Evolutionary conservation across 2,797 vertebrate genomes (phyloP).

Genomic region (Mormyrops boulengeri): DNA sequence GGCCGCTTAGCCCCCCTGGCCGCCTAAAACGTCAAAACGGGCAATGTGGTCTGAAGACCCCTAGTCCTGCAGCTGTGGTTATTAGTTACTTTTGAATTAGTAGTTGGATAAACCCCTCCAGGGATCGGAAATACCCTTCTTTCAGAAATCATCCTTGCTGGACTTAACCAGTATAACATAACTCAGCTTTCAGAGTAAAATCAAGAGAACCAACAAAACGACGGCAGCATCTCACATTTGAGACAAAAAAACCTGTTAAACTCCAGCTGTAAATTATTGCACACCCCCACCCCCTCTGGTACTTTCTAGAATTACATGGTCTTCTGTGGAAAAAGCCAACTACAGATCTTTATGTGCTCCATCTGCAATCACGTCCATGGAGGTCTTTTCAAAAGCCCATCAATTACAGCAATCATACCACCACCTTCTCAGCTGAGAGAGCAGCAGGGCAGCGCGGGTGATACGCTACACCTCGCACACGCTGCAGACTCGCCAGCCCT

Average conservation of each 20-base stretch:
- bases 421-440: slow-evolving; percentile 35
- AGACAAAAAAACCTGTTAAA: background rate
- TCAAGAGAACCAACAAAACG: background rate
- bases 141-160: background rate
- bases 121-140: background rate
- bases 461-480: slow-evolving; percentile 28
- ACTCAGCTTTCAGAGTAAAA: background rate
- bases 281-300: background rate
- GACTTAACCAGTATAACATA: background rate
- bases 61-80: background rate
- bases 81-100: background rate
- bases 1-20: background rate
- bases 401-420: slow-evolving; percentile 51
- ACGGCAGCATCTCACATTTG: background rate
- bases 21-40: background rate
- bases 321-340: background rate
- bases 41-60: background rate
- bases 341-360: background rate
- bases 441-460: slow-evolving; percentile 15
- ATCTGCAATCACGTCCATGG: slow-evolving; percentile 37
- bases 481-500: background rate
- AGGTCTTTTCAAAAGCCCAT: slow-evolving; percentile 40
- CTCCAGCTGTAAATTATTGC: background rate
- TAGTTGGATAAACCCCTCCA: background rate
- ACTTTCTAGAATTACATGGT: background rate